Base-by-base conservation (phyloP, 2,113 vertebrate species). In the Chionis minor region DNA sequence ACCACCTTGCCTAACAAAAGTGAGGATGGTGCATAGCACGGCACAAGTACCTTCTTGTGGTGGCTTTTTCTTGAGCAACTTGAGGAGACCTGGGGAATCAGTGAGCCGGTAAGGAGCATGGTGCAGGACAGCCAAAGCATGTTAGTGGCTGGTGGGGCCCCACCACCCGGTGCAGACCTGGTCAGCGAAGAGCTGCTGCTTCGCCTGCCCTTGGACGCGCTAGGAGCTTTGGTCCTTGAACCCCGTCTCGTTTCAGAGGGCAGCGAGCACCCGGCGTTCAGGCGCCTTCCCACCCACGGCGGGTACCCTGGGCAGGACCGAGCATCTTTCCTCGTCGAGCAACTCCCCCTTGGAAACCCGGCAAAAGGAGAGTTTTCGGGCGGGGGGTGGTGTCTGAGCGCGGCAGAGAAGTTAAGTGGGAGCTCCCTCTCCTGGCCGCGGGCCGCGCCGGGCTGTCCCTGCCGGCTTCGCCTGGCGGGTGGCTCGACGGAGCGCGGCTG, bases 261-360 rank as follows among this genome's bases (percentile, higher is more conserved):
- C 20, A 32, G 24, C 0, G 44, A 56, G 12, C 2, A 1, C 42
- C 28, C 8, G 2, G 52, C 61, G 3, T 33, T 17, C 62, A 5
- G 28, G 18, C 35, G 54, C 21, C 24, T 58, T 35, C 35, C 14
- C n/a, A 8, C 4, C 2, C 32, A 3, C 28, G 14, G 16, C 30
- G 33, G 35, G 16, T 17, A 8, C 5, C 18, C 12, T 3, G 13
- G 1, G 4, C 56, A 4, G 40, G 23, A 24, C 28, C 12, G 12
- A 3, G 21, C 0, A 1, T 1, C 16, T 14, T 30, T 24, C 15
- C 30, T 10, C 0, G 6, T 0, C 4, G n/a, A 56, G 67, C 4
- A 17, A 3, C 9, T 14, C 1, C 23, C 12, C 4, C 6, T 15
- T 4, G 47, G n/a, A 11, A 49, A 2, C 15, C 12, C 1, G 0